Evolutionary conservation across 1,140 invertebrate species (phyloP), one percentile per base, ranked within the genome.

Genomic region (Drosophila mauritiana): DNA sequence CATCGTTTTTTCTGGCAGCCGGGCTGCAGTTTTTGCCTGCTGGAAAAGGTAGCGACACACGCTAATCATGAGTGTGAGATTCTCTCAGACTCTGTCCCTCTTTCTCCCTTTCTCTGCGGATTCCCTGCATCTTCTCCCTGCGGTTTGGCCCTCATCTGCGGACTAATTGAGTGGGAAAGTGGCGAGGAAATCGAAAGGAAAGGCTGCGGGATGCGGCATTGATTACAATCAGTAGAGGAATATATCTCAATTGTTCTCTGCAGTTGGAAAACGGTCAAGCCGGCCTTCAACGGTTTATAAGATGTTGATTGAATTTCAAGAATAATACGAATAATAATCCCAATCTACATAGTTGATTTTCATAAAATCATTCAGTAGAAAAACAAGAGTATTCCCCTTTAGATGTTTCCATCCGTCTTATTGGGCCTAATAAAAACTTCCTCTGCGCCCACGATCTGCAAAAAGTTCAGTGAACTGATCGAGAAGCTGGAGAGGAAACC

Each of bases 391-490:
- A 61, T 17, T 48, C 13, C 48, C 12, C 61, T 31, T 31, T 12
- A 15, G 34, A 43, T 45, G 46, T 25, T 31, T 68, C 22, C 17
- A 68, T 45, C 65, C 46, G 37, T 4, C 61, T 65, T 46, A 65
- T 65, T 45, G 62, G 20, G 15, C 20, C 20, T 34, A 65, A 65
- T 65, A 68, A 68, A 68, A 68, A 68, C 64, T 65, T 67, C 64
- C 64, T 67, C 64, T 53, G 37, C 64, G 46, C 64, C 64, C 59
- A 68, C 64, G 64, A 78, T 70, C 63, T 15, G 78, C 55, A 58
- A 65, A 55, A 69, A 81, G 81, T 86, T 85, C 81, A 78, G 6
- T 86, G 81, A 86, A 86, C 81, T 42, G 17, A 63, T 78, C 76
- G 64, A 61, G 53, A 42, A 10, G 61, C 55, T 5, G 31, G 45